Conservation (phyloP, 1,140 invertebrate species). For the Lamellibrachia luymesi region DNA sequence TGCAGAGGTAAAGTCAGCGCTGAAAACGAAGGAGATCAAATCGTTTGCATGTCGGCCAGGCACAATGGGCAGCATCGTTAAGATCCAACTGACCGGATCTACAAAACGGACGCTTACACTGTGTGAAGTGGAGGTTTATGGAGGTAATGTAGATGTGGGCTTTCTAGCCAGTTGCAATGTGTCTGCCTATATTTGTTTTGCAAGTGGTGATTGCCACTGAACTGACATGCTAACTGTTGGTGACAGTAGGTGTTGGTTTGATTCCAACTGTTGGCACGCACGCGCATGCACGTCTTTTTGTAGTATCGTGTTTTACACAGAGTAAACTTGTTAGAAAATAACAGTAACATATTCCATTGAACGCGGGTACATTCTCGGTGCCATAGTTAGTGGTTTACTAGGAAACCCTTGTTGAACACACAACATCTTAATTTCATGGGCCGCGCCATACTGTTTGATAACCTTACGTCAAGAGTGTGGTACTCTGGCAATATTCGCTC, state of each 20-base stretch:
- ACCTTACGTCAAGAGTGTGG: too few species aligned
- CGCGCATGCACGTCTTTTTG: too few species aligned
- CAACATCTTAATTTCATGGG: too few species aligned
- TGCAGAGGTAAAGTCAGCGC: background rate
- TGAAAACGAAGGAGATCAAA: constrained; percentile 1
- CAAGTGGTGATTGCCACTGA: background rate
- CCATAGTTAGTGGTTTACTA: too few species aligned
- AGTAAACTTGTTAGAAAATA: too few species aligned
- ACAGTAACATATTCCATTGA: too few species aligned
- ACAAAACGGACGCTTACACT: background rate
- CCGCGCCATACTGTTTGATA: too few species aligned
- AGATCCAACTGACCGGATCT: background rate
- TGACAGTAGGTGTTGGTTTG: background rate
- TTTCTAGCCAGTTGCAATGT: too few species aligned
- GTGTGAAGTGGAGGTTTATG: constrained; percentile 19
- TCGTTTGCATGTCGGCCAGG: background rate
- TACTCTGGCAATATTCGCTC: too few species aligned
- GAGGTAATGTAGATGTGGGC: background rate
- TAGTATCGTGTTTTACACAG: too few species aligned
- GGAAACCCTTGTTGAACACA: too few species aligned
- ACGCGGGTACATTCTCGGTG: too few species aligned
- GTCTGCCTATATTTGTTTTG: background rate
- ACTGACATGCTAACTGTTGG: background rate
- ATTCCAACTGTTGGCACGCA: background rate
- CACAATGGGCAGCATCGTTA: constrained; percentile 12